phyloP scores from a whole-genome alignment of 2,797 vertebrate species.

The Danio jaintianensis region DNA sequence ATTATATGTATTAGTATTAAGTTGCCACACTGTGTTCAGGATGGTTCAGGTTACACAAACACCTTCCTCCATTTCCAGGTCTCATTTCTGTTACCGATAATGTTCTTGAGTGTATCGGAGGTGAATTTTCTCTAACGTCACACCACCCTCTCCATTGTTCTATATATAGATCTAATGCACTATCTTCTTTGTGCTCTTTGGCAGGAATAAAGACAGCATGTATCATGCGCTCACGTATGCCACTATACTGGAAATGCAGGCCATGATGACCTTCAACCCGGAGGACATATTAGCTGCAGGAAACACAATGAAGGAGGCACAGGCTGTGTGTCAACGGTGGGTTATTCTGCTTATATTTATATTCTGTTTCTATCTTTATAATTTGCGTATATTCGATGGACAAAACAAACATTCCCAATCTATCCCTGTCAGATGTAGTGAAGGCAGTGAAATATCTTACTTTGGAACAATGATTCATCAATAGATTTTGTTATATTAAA shows the following conservation, averaged over 20 bases:
- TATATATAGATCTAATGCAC: conserved; percentile 60
- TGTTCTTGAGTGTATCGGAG: background rate
- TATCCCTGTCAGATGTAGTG: background rate
- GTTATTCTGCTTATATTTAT: background rate
- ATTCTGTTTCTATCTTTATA: background rate
- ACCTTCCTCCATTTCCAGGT: background rate
- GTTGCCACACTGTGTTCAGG: background rate
- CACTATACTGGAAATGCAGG: conserved; percentile 98
- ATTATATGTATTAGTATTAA: background rate
- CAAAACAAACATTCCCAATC: no score
- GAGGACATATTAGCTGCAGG: conserved; percentile 91
- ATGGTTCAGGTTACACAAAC: background rate
- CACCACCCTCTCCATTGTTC: background rate
- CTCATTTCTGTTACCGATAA: conserved; percentile 7
- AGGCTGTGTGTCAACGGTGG: conserved; percentile 90
- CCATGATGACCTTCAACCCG: conserved; percentile 98
- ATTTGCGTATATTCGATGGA: no score
- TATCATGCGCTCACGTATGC: conserved; percentile 95
- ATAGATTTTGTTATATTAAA: no score
- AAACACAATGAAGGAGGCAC: conserved; percentile 96
- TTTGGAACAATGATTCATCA: no score
- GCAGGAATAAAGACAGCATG: conserved; percentile 97
- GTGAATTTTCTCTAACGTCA: conserved; percentile 22
- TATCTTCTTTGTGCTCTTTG: conserved; percentile 50
- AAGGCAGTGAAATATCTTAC: no score